Percentiles rank a stretch among this genome's conserved stretches.
These are phyloP conservation scores for Solea solea DNA, from an alignment of 2,113 vertebrate genomes.

Conservation along the genomic window DNA sequence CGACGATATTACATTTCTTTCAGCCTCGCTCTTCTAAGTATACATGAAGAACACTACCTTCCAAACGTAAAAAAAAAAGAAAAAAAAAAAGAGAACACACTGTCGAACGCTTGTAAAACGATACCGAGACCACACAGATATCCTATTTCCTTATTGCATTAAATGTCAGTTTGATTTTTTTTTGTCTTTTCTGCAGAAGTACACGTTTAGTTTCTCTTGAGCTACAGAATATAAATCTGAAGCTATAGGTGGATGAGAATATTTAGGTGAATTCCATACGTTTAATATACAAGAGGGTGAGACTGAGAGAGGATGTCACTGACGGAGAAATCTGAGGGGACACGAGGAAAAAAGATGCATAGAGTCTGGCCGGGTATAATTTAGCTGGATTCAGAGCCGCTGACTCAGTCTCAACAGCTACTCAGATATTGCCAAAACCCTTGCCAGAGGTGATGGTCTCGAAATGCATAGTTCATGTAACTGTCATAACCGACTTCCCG, in stretches of 20 bases:
- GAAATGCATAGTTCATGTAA: conserved; percentile 81
- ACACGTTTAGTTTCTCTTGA: conserved; percentile 10
- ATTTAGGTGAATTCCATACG: conserved; percentile 6
- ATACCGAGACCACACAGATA: conserved; percentile 17
- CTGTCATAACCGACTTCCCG: conserved; percentile 23
- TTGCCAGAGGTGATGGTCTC: conserved; percentile 61
- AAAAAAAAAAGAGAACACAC: conserved; percentile 26
- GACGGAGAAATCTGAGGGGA: not conserved
- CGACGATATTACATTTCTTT: conserved; percentile 15
- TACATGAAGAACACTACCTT: conserved; percentile 26
- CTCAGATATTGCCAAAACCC: conserved; percentile 76
- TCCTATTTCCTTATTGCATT: conserved; percentile 66
- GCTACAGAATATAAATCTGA: conserved; percentile 16
- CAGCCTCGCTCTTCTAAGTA: conserved; percentile 23
- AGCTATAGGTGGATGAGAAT: not conserved
- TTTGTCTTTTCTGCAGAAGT: conserved; percentile 29
- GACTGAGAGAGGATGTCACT: not conserved
- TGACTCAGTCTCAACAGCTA: not conserved
- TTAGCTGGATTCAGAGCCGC: conserved; percentile 1
- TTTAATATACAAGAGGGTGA: not conserved
- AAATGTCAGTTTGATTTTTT: conserved; percentile 23
- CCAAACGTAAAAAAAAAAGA: conserved; percentile 22
- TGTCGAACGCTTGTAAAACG: conserved; percentile 23
- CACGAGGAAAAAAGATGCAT: conserved; percentile 37
- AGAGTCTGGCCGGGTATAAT: conserved; percentile 14